Conservation (phyloP, 2,113 vertebrate species). For the Chaetodon auriga region DNA sequence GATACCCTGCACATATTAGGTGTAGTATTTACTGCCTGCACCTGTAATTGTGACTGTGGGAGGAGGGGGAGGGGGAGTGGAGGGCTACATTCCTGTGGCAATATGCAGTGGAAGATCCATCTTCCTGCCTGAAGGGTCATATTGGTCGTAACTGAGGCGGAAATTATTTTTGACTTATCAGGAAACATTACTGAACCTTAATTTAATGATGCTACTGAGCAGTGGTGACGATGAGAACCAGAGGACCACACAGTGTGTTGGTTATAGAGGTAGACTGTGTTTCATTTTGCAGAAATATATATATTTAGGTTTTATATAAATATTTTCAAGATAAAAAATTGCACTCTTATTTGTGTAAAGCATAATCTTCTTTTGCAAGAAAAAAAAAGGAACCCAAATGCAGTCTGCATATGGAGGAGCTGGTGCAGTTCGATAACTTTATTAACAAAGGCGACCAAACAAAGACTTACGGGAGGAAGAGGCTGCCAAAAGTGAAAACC, state of each 20-base stretch:
- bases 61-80: neutral
- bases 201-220: slow-evolving; percentile 10
- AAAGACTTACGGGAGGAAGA: too few species aligned
- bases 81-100: neutral
- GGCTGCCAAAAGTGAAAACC: too few species aligned
- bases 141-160: slow-evolving; percentile 20
- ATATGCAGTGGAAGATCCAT: slow-evolving; percentile 9
- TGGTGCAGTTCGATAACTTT: too few species aligned
- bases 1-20: slow-evolving; percentile 7
- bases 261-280: neutral
- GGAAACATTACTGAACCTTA: slow-evolving; percentile 10
- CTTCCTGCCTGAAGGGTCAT: slow-evolving; percentile 44
- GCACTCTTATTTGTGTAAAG: neutral
- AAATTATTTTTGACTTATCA: slow-evolving; percentile 49
- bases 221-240: neutral
- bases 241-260: neutral
- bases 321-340: neutral
- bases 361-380: neutral
- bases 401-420: too few species aligned
- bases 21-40: slow-evolving; percentile 49
- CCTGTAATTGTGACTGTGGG: slow-evolving; percentile 29
- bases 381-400: neutral
- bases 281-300: neutral
- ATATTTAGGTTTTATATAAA: neutral
- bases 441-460: too few species aligned